Conservation (phyloP, 2,888 invertebrate genomes). For the Hipparchia semele region DNA sequence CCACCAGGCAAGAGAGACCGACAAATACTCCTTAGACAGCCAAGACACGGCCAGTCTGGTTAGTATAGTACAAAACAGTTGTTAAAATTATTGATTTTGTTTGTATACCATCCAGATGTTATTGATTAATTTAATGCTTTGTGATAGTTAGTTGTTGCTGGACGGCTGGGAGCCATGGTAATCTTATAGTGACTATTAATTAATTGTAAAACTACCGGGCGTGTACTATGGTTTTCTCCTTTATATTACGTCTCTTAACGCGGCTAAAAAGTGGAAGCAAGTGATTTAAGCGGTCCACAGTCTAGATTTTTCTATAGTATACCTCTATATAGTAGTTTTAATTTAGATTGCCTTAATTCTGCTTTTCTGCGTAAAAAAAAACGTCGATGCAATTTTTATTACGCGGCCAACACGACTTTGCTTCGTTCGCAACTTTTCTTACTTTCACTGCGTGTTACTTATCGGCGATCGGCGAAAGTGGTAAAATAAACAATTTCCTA, state of each 20-base stretch:
- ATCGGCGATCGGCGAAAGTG: conserved; percentile 38
- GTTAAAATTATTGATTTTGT: conserved; percentile 78
- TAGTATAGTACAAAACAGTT: conserved; percentile 52
- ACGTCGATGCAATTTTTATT: neutral
- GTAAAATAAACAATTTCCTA: conserved; percentile 34
- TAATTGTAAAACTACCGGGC: neutral
- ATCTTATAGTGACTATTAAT: conserved; percentile 1
- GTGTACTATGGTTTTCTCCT: too few species aligned
- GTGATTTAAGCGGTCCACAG: conserved; percentile 52
- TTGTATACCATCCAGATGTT: conserved; percentile 67
- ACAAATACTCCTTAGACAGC: conserved; percentile 79
- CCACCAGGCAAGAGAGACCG: conserved; percentile 74
- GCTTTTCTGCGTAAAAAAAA: conserved; percentile 5
- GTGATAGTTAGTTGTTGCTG: conserved; percentile 43
- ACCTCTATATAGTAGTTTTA: conserved; percentile 5
- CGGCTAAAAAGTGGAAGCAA: neutral
- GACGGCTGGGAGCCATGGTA: conserved; percentile 22
- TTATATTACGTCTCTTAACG: too few species aligned
- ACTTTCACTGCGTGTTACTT: conserved; percentile 43
- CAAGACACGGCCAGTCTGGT: conserved; percentile 82
- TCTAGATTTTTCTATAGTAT: conserved; percentile 55
- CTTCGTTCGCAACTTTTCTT: conserved; percentile 32
- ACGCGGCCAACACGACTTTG: conserved; percentile 27
- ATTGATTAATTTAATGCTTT: conserved; percentile 66
- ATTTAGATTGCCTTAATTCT: conserved; percentile 12